A percentile compares a stretch with the other conserved stretches of the same genome.
phyloP scores from a whole-genome alignment of 2,113 vertebrate species.

The Cromileptes altivelis region DNA sequence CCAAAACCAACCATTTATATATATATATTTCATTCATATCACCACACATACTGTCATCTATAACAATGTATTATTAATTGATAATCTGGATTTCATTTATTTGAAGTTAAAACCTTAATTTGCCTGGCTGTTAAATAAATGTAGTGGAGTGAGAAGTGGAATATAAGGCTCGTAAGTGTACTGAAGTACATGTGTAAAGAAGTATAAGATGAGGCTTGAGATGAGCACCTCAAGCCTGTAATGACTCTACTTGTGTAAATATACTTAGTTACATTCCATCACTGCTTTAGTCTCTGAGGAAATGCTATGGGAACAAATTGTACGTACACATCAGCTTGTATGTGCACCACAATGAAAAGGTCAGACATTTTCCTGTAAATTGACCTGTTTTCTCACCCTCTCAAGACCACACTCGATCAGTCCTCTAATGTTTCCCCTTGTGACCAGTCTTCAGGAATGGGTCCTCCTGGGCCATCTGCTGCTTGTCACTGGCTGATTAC shows the following conservation, averaged over 20 bases:
- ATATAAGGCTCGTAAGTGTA: too few species aligned
- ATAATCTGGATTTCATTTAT: too few species aligned
- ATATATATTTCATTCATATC: too few species aligned
- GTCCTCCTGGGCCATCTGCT: constrained; percentile 53
- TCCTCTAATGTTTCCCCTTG: neutral
- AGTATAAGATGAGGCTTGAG: neutral
- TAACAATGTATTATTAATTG: too few species aligned
- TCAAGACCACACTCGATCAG: constrained; percentile 25
- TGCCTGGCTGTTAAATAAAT: too few species aligned
- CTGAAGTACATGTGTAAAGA: neutral
- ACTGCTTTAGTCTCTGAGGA: neutral
- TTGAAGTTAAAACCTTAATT: too few species aligned
- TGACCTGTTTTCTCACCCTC: constrained; percentile 27
- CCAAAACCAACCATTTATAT: too few species aligned
- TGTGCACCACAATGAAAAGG: constrained; percentile 30
- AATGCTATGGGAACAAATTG: neutral
- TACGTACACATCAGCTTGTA: neutral
- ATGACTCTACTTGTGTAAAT: neutral
- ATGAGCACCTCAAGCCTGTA: neutral
- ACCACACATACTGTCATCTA: too few species aligned
- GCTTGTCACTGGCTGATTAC: constrained; percentile 46
- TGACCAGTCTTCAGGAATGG: neutral
- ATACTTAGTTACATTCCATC: neutral
- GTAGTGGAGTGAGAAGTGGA: too few species aligned
- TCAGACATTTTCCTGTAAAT: constrained; percentile 21